Base-by-base conservation (phyloP, 2,113 vertebrate genomes). In the Istiophorus platypterus region DNA sequence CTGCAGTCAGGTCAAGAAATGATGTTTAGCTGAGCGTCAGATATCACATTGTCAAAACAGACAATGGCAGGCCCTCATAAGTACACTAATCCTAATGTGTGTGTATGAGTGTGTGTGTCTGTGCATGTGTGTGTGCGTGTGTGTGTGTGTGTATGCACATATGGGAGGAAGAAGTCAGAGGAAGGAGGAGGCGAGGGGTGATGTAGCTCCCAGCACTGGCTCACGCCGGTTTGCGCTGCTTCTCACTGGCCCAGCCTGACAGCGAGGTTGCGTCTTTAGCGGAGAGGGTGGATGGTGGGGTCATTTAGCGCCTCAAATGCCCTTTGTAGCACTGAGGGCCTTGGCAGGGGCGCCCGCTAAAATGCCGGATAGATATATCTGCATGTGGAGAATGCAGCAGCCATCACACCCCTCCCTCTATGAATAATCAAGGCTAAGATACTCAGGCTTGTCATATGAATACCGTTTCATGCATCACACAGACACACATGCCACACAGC, bases 221-320 rank as follows among this genome's bases (percentile, higher is more conserved):
- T 95, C 76, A 76, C 74, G 82, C 95, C 93, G 93, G 95, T 95
- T 95, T 91, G 84, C 27, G n/a, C 94, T 89, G 95, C 95, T 93
- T 95, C 85, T 86, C 57, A 2, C 87, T 81, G 74, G 93, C 68
- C 74, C 78, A 54, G 76, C 37, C 76, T 72, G 78, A 61, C 66
- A 57, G 88, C n/a, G 3, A 86, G 67, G 74, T 57, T 81, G 79
- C 27, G 66, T 87, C 74, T 88, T 91, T 77, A 82, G 79, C 2
- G 5, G 34, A 18, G 83, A 54, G 54, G 71, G 52, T 75, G 66
- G 59, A 58, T 80, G 82, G 65, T 47, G 68, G 59, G 65, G 18
- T 39, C 74, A 85, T 80, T 85, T 82, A 81, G 74, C 31, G 29
- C 78, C 87, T 84, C 29, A 34, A 45, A 39, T 89, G 88, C 81